Conservation (phyloP, 2,113 vertebrate genomes). For the Cromileptes altivelis region DNA sequence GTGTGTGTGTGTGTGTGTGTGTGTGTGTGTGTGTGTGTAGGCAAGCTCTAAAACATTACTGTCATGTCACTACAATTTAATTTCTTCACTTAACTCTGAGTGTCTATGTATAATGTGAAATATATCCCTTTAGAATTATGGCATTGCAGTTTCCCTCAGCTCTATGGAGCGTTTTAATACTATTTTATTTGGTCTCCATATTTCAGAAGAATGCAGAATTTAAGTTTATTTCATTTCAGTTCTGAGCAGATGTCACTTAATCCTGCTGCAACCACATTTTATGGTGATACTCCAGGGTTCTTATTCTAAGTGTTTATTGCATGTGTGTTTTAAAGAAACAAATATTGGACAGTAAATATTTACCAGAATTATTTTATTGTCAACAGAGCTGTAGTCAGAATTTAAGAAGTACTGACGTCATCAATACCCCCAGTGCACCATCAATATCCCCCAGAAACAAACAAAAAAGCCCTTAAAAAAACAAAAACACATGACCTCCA, state of each 20-base stretch:
- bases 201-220: not conserved
- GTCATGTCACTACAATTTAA: too few species aligned
- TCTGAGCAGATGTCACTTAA: not conserved
- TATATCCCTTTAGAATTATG: not conserved
- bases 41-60: too few species aligned
- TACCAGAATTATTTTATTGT: not conserved
- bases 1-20: too few species aligned
- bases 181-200: not conserved
- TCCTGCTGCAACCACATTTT: not conserved
- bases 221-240: not conserved
- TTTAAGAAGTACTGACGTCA: not conserved
- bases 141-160: not conserved
- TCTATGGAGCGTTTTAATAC: not conserved
- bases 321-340: not conserved
- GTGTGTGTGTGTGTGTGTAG: too few species aligned
- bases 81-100: too few species aligned
- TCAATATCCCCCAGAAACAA: not conserved
- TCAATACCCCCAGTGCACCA: not conserved
- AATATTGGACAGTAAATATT: not conserved
- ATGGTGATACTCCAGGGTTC: not conserved
- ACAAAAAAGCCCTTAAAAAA: not conserved
- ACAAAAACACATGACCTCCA: not conserved
- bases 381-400: not conserved
- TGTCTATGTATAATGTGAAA: too few species aligned
- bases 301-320: not conserved